A percentile compares a stretch with the other conserved stretches of the same genome.
Conservation (phyloP, 2,888 invertebrate genomes). For the Rhagonycha fulva region DNA sequence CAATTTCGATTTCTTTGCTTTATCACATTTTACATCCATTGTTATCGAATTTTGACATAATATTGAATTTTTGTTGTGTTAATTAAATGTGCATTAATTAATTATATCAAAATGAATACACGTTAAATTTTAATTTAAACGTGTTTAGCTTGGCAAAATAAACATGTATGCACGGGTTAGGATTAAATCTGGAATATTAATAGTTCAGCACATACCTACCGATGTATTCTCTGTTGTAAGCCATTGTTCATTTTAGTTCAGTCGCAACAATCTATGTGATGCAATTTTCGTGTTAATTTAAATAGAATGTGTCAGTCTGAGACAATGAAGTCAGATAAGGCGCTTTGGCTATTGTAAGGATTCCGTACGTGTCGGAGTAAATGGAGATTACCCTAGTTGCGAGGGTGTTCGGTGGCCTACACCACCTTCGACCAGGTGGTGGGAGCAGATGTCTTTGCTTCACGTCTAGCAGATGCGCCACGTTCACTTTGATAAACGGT, state of each 20-base stretch:
- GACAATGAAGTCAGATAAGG: constrained; percentile 28
- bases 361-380: constrained; percentile 10
- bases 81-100: neutral
- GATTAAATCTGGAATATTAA: constrained; percentile 20
- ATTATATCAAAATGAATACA: neutral
- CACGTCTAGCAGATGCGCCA: constrained; percentile 23
- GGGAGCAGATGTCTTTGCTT: constrained; percentile 29
- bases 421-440: constrained; percentile 25
- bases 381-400: constrained; percentile 7
- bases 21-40: no score
- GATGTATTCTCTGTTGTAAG: constrained; percentile 10
- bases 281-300: constrained; percentile 30
- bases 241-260: constrained; percentile 25
- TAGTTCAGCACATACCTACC: constrained; percentile 10
- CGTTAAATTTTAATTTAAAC: neutral
- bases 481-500: constrained; percentile 23
- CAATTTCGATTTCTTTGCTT: neutral
- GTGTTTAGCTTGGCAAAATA: constrained; percentile 4
- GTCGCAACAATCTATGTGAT: constrained; percentile 19
- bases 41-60: no score
- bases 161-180: constrained; percentile 10
- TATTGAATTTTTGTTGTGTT: neutral
- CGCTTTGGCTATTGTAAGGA: neutral
- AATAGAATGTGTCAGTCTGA: constrained; percentile 27
- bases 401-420: constrained; percentile 17